phyloP scores from a whole-genome alignment of 2,113 vertebrate species.

The Tyrannus savana region DNA sequence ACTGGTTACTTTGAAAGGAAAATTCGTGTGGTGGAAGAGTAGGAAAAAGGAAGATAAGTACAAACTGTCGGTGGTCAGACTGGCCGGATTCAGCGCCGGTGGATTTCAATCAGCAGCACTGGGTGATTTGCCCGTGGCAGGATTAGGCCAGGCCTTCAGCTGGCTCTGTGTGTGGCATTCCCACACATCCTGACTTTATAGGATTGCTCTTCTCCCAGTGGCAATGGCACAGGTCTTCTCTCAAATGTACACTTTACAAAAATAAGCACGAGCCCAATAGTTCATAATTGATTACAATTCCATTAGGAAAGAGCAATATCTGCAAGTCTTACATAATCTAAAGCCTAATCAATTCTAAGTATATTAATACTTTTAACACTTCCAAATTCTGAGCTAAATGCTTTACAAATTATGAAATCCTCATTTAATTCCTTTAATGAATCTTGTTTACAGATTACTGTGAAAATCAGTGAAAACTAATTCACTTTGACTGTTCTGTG shows the following conservation, averaged over 20 bases:
- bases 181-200: rapidly evolving
- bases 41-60: background rate
- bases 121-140: background rate
- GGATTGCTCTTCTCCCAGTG: background rate
- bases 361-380: conserved; percentile 67
- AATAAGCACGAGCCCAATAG: background rate
- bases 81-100: background rate
- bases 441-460: conserved; percentile 77
- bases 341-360: conserved; percentile 70
- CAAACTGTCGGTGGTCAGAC: background rate
- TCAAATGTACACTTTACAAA: background rate
- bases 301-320: conserved; percentile 59
- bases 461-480: conserved; percentile 70
- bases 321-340: conserved; percentile 31
- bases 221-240: background rate
- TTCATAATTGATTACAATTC: conserved; percentile 48
- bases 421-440: conserved; percentile 79
- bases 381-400: conserved; percentile 73
- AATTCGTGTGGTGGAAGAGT: background rate
- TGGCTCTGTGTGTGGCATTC: background rate
- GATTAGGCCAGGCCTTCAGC: background rate
- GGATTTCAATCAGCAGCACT: background rate
- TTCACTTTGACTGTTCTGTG: conserved; percentile 68
- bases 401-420: conserved; percentile 71
- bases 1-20: background rate